Evolutionary conservation across 2,888 invertebrate species (phyloP).

Genomic region (Chelonus formosanus): DNA sequence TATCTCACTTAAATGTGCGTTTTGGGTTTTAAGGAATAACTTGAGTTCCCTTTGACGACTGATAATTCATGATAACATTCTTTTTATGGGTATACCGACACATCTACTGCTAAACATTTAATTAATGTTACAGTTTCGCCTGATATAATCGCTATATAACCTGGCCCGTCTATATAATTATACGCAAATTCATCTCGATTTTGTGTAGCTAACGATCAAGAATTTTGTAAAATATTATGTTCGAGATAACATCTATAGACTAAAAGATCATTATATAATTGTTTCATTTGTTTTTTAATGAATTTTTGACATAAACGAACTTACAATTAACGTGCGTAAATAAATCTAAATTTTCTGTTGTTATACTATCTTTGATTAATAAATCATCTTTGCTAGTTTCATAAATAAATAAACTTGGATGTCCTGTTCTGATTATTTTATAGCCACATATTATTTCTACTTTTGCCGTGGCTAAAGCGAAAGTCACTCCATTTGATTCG

Average conservation of each 20-base stretch:
- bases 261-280: conserved; percentile 35
- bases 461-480: conserved; percentile 25
- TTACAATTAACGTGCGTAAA: conserved; percentile 39
- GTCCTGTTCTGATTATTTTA: conserved; percentile 36
- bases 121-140: conserved; percentile 36
- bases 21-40: conserved; percentile 39
- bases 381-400: conserved; percentile 10
- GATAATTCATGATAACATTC: conserved; percentile 39
- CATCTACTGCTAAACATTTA: not conserved
- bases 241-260: conserved; percentile 39
- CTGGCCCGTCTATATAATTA: conserved; percentile 38
- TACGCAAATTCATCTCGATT: conserved; percentile 40
- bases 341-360: conserved; percentile 31
- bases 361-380: not conserved
- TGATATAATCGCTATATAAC: conserved; percentile 40
- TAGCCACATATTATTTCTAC: conserved; percentile 32
- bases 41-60: conserved; percentile 13
- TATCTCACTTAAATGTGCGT: conserved; percentile 41
- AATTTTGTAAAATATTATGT: conserved; percentile 40
- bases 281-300: conserved; percentile 34
- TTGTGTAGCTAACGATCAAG: conserved; percentile 39
- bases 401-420: conserved; percentile 36
- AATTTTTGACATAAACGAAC: conserved; percentile 43
- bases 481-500: conserved; percentile 27
- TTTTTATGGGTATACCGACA: conserved; percentile 37